Percentiles rank a stretch among this genome's conserved stretches.
These are phyloP conservation scores for Cyprinodon brontotheroides DNA, from an alignment of 2,113 vertebrate species.

Conservation along the genomic window DNA sequence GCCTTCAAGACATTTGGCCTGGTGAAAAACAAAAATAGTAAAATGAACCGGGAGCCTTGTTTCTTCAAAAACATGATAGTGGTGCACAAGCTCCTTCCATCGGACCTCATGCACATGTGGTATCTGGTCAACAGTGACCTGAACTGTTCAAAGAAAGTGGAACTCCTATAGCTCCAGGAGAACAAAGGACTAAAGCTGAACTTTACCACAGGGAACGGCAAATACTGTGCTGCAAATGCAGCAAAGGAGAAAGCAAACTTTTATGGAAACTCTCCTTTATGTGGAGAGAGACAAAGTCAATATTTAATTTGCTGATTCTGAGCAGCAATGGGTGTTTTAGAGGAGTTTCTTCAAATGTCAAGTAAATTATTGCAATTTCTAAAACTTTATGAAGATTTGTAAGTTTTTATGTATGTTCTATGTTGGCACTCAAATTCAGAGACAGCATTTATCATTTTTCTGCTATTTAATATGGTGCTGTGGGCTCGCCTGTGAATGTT, in stretches of 20 bases:
- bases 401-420: slow-evolving; percentile 43
- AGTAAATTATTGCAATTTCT: slow-evolving; percentile 47
- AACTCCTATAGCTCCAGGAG: slow-evolving; percentile 80
- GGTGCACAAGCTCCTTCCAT: slow-evolving; percentile 94
- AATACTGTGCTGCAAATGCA: background rate
- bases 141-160: slow-evolving; percentile 86
- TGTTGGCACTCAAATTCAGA: slow-evolving; percentile 32
- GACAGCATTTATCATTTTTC: slow-evolving; percentile 10
- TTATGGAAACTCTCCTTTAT: slow-evolving; percentile 51
- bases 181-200: slow-evolving; percentile 19
- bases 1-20: slow-evolving; percentile 98
- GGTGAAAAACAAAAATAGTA: slow-evolving; percentile 89
- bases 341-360: slow-evolving; percentile 17
- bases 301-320: slow-evolving; percentile 32
- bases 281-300: slow-evolving; percentile 40
- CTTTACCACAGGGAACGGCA: background rate
- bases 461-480: background rate
- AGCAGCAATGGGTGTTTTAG: slow-evolving; percentile 30
- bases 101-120: slow-evolving; percentile 91
- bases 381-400: slow-evolving; percentile 12
- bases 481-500: background rate
- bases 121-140: slow-evolving; percentile 88
- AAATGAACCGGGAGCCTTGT: slow-evolving; percentile 93
- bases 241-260: slow-evolving; percentile 7
- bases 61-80: slow-evolving; percentile 94